Conservation (phyloP, 1,140 invertebrate genomes). For the Acromyrmex echinatior region DNA sequence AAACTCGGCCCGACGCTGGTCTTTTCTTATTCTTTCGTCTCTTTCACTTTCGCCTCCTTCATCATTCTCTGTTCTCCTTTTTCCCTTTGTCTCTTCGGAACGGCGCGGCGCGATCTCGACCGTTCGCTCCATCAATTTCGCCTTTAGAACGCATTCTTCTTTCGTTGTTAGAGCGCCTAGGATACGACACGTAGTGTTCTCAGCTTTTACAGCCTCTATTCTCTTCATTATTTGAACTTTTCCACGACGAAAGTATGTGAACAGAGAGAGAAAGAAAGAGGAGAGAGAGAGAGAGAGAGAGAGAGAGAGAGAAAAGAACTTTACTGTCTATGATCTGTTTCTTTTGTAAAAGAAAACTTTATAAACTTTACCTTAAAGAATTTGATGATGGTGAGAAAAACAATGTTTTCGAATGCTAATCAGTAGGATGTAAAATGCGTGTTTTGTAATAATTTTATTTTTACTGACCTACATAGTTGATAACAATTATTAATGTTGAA, state of each 20-base stretch:
- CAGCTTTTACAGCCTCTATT: slow-evolving; percentile 7
- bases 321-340: slow-evolving; percentile 5
- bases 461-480: not conserved
- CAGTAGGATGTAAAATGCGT: not conserved
- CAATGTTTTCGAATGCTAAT: not conserved
- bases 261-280: not conserved
- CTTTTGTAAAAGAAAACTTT: slow-evolving; percentile 24
- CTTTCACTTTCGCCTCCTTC: not conserved
- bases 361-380: slow-evolving; percentile 23
- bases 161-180: slow-evolving; percentile 22
- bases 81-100: slow-evolving; percentile 41
- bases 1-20: slow-evolving; percentile 62
- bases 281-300: not conserved
- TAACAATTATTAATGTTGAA: not conserved
- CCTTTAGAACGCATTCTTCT: slow-evolving; percentile 37
- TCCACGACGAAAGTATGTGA: slow-evolving; percentile 16
- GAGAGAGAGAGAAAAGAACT: not conserved
- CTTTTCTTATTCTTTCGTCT: slow-evolving; percentile 64
- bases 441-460: not conserved
- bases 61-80: slow-evolving; percentile 21
- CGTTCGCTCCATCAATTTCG: slow-evolving; percentile 54
- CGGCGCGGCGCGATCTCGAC: slow-evolving; percentile 3
- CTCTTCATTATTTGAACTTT: slow-evolving; percentile 52
- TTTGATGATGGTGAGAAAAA: not conserved
- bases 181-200: slow-evolving; percentile 38